Evolutionary conservation across 2,888 invertebrate species (phyloP), one percentile per base, ranked within the genome.

Genomic region (Pachymerium ferrugineum): DNA sequence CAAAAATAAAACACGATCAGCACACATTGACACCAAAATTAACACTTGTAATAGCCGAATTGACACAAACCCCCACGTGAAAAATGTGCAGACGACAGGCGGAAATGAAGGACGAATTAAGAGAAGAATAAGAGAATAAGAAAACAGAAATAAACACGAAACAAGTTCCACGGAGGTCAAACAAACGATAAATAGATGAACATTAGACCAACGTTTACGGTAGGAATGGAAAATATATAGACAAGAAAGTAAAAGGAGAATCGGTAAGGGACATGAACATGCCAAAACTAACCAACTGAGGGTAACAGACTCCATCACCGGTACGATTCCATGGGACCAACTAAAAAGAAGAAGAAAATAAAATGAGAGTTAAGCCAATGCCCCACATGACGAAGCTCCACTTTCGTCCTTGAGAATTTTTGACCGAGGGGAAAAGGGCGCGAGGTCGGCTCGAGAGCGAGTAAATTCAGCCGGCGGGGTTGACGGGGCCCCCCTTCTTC

Each of bases 391-490:
- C 62, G 62, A 25, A n/a, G n/a, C n/a, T 62, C 62, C 28, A 28
- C 25, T 62, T 62, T 62, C 62, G 62, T 62, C 62, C 62, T 62
- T 62, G 62, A 62, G 62, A 28, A 25, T 62, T 62, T 62, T 62
- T 62, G 62, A 62, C 62, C 62, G 28, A 62, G 62, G 62, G 28
- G 62, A 62, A 62, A 62, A 62, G 62, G 62, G 62, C 62, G 62
- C 62, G 62, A 62, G 62, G 62, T 62, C 62, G 62, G 28, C 25
- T 0, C 19, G 47, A 47, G 47, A 47, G 47, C 25, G 28, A 62
- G 28, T n/a, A n/a, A n/a, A n/a, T n/a, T n/a, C n/a, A n/a, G 3
- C 12, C 10, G 2, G 25, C 25, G 14, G 10, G n/a, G n/a, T n/a
- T n/a, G n/a, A n/a, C n/a, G n/a, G n/a, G n/a, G n/a, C n/a, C n/a